Evolutionary conservation across 2,113 vertebrate genomes (phyloP), one percentile per base, ranked within the genome.

Genomic region (Pelvicachromis taeniatus): DNA sequence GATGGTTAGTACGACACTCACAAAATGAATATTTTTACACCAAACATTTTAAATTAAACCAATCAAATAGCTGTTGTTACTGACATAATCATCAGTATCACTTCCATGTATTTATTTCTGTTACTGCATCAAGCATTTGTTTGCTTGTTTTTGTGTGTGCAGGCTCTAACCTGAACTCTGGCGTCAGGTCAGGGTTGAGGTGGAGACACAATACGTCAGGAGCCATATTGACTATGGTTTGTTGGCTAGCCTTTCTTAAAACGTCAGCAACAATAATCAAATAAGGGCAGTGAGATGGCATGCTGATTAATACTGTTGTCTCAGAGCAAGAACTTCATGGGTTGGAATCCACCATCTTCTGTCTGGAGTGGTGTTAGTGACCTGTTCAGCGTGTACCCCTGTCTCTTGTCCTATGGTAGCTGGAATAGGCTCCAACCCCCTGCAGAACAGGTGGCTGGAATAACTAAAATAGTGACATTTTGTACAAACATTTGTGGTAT

Each of bases 121-220:
- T 70, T 45, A 26, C 63, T 70, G 23, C n/a, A 70, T 45, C 7
- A 35, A 11, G 33, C 40, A 12, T 48, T 1, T 42, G 38, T 68
- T 23, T 68, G 63, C 14, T 0, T 68, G 63, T 68, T 6, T 19
- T 4, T 52, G 7, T 65, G 19, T 79, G 40, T 35, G 21, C 8
- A 54, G 10, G 14, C 7, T 81, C 87, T 96, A n/a, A 98, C 99
- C 96, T 98, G 94, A 98, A 97, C 92, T 99, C 99, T 0, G 98
- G 99, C 58, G 94, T 98, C 89, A 99, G 97, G 92, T 99, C 97
- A 0, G 96, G 97, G 77, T 98, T 98, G 88, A 99, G 96, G 29
- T 63, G 59, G 31, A 63, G 59, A 35, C 59, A 35, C 3, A 61
- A 4, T 29, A 29, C 29, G 4, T 29, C 29, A 29, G 4, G 29